Conservation (phyloP, 2,888 invertebrate species). For the Danaus chrysippus region DNA sequence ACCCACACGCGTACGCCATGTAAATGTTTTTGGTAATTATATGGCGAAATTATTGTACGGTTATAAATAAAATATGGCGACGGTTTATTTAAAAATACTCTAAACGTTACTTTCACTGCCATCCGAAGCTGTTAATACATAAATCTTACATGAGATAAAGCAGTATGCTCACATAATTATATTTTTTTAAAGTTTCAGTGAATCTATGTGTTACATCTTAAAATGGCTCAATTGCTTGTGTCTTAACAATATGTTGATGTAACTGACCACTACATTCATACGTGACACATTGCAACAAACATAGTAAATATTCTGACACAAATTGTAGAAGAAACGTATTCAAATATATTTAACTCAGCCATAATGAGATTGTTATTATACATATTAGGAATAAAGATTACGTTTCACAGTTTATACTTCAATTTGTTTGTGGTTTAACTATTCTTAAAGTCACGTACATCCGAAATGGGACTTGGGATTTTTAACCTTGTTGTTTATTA, state of each 20-base stretch:
- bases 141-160: neutral
- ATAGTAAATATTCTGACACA: neutral
- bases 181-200: neutral
- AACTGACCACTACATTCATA: slow-evolving; percentile 24
- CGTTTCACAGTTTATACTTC: no score
- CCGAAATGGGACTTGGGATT: no score
- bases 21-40: neutral
- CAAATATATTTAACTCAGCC: slow-evolving; percentile 12
- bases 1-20: no score
- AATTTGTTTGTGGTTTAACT: no score
- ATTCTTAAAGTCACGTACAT: no score
- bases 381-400: no score
- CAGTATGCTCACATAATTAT: neutral
- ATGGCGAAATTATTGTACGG: neutral
- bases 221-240: slow-evolving; percentile 30
- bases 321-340: slow-evolving; percentile 10
- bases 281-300: slow-evolving; percentile 31
- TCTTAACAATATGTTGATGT: slow-evolving; percentile 27
- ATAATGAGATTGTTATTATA: neutral
- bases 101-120: slow-evolving; percentile 1
- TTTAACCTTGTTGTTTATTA: no score
- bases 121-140: neutral
- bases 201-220: slow-evolving; percentile 30
- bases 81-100: neutral
- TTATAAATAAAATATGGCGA: neutral